phyloP scores from a whole-genome alignment of 2,888 invertebrate species.

The Trissoscelio sp. region DNA sequence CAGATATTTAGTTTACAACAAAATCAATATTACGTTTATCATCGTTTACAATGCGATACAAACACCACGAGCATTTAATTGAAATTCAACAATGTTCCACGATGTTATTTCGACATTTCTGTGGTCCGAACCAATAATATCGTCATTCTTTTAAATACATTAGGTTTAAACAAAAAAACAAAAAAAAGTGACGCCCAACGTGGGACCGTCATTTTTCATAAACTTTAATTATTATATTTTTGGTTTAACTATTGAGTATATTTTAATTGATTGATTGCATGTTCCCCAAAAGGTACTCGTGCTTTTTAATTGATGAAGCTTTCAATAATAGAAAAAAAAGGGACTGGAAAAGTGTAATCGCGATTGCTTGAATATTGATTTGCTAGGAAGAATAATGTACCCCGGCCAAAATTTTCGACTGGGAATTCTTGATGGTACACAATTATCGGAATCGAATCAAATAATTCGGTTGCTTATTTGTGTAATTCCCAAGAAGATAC shows the following conservation, averaged over 20 bases:
- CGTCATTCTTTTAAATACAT: no score
- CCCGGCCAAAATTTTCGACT: constrained; percentile 1
- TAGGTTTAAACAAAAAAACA: no score
- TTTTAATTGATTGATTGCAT: constrained; percentile 26
- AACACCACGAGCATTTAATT: constrained; percentile 20
- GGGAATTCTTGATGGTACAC: constrained; percentile 16
- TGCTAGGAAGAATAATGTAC: not conserved
- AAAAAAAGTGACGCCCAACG: no score
- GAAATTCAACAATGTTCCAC: constrained; percentile 9
- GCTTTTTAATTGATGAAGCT: constrained; percentile 15
- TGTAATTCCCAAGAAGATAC: not conserved
- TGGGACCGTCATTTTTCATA: not conserved
- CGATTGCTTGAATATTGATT: constrained; percentile 11
- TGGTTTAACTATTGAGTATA: not conserved
- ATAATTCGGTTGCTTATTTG: constrained; percentile 17
- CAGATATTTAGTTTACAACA: constrained; percentile 46
- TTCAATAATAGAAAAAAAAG: not conserved
- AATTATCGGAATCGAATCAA: constrained; percentile 26
- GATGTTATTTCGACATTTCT: constrained; percentile 11
- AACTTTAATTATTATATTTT: not conserved
- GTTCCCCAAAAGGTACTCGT: constrained; percentile 10
- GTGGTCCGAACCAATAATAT: not conserved
- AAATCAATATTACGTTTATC: constrained; percentile 56
- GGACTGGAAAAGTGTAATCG: constrained; percentile 1
- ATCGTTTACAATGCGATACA: constrained; percentile 25